Evolutionary conservation across 2,888 invertebrate species (phyloP).

Genomic region (Lymantria dispar): DNA sequence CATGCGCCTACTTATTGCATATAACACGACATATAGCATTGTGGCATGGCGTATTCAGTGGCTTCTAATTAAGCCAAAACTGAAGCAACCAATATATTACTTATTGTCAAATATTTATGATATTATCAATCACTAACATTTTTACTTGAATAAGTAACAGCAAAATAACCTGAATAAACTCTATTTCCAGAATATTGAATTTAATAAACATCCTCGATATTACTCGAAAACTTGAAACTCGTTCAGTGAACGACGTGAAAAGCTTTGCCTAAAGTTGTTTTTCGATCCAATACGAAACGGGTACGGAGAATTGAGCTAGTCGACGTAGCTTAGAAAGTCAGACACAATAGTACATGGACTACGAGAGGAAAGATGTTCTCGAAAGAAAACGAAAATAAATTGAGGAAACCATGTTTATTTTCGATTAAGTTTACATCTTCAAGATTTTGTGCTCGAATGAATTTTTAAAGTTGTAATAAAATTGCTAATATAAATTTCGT

Average conservation of each 20-base stretch:
- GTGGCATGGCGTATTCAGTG: too few species aligned
- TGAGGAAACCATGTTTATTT: slow-evolving; percentile 1
- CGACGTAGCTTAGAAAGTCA: slow-evolving; percentile 2
- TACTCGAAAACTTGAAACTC: slow-evolving; percentile 19
- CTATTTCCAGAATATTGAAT: slow-evolving; percentile 4
- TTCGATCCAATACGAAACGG: slow-evolving; percentile 27
- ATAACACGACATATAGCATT: too few species aligned
- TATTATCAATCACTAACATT: too few species aligned
- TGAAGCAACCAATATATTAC: too few species aligned
- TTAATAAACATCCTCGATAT: slow-evolving; percentile 9
- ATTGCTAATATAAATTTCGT: too few species aligned
- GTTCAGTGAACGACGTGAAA: slow-evolving; percentile 12
- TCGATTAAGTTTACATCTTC: not conserved
- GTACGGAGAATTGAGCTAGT: not conserved
- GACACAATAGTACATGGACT: slow-evolving; percentile 1
- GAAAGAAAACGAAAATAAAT: not conserved
- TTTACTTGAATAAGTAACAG: too few species aligned
- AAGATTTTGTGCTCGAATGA: not conserved
- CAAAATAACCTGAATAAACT: too few species aligned
- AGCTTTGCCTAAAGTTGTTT: slow-evolving; percentile 25
- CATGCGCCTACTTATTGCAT: too few species aligned
- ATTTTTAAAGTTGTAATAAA: too few species aligned
- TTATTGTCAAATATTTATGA: too few species aligned
- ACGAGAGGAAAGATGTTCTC: not conserved
- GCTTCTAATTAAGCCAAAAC: too few species aligned